Evolutionary conservation across 2,888 invertebrate genomes (phyloP).

Genomic region (Mactromeris polynyma): DNA sequence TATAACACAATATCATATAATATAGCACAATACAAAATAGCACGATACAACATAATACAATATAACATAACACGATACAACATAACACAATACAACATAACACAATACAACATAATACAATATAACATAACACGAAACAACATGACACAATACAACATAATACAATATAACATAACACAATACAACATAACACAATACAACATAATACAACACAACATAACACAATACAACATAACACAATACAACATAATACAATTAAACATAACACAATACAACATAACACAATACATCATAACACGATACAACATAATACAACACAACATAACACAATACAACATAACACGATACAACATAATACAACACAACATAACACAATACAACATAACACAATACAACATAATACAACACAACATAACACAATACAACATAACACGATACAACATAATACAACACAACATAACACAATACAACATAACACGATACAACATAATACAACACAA

Average conservation of each 20-base stretch:
- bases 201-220: not conserved
- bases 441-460: not conserved
- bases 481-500: not conserved
- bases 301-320: conserved; percentile 21
- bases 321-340: conserved; percentile 8
- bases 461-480: not conserved
- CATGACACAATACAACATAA: too few species aligned
- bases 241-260: conserved; percentile 4
- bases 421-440: not conserved
- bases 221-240: conserved; percentile 7
- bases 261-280: conserved; percentile 17
- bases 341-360: not conserved
- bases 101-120: too few species aligned
- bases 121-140: too few species aligned
- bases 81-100: too few species aligned
- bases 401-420: not conserved
- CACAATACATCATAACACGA: conserved; percentile 11
- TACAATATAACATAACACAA: not conserved
- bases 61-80: not conserved
- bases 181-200: not conserved
- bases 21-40: not conserved
- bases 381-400: not conserved
- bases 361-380: not conserved
- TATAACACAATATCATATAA: not conserved
- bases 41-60: not conserved